Evolutionary conservation across 1,140 invertebrate species (phyloP), one percentile per base, ranked within the genome.

Genomic region (Musca vetustissima): DNA sequence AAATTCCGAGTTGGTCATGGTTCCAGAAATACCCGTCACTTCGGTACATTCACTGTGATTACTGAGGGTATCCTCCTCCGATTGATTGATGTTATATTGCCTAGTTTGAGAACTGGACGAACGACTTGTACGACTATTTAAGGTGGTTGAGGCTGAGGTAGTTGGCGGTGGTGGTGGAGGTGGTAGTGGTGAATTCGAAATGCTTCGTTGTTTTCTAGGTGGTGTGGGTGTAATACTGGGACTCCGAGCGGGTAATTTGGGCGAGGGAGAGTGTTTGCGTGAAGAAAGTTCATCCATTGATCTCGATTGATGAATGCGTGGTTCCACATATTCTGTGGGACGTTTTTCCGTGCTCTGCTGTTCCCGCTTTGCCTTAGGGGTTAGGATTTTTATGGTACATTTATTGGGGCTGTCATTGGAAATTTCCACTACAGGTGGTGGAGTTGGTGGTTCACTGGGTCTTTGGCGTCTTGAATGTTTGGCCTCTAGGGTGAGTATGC

Each of bases 381-480:
- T 76, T 11, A 70, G 70, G 19, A 81, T 81, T 14, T 72, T 73
- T 0, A 78, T 81, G n/a, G 75, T 81, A 15, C 75, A 77, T 53
- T 79, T 78, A 66, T 77, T 78, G 4, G 64, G 48, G 47, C 61
- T 71, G 0, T 70, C 66, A 52, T 70, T 68, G 47, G 36, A 53
- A n/a, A 78, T 64, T 24, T 78, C 77, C 53, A 76, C 70, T n/a
- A 75, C 65, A 1, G 65, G 7, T 4, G 64, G 61, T 7, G 61
- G 59, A 15, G 77, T 89, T 24, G 88, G 87, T 48, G 84, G 82
- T 71, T 84, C 84, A 64, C 83, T 81, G 67, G 86, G 84, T 19
- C 88, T 81, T 78, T 92, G 91, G 57, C 91, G 84, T 52, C 88
- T 89, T 1, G 87, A 88, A 73, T 92, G 90, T 71, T 89, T 83